Base-by-base conservation (phyloP, 2,113 vertebrate species). In the Centropristis striata region DNA sequence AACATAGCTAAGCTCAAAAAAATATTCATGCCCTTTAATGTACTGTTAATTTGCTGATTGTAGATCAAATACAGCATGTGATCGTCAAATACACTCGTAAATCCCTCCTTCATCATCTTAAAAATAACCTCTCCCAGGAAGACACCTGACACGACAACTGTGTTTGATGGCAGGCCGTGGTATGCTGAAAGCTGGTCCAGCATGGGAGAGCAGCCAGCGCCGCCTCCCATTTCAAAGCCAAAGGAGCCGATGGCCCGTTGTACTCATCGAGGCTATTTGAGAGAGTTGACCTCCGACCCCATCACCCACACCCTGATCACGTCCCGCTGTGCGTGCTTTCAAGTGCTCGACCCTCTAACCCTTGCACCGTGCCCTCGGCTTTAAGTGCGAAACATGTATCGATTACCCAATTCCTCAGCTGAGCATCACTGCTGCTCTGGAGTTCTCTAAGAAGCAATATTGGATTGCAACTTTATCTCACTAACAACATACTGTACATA, bases 111-210 rank as follows among this genome's bases (percentile, higher is more conserved):
- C 85, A 76, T 86, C 84, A 53, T 86, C 65, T 94, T 92, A 92
- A 46, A 95, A 93, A 90, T 93, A 92, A 93, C 86, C 88, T 93
- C 91, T 82, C 90, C 80, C 6, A 61, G 80, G 92, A 88, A 90
- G 89, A 93, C 96, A 97, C 95, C 96, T 95, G 96, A 95, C 95
- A 89, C 89, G 89, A 94, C 96, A 97, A 93, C 95, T 96, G 95
- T 88, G 93, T 89, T 78, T 64, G 80, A 86, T 60, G 89, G 80
- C 90, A 70, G 91, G 86, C 83, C 85, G 91, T 77, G 88, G 92
- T 44, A 92, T 90, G 87, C 73, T 27, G 75, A 84, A n/a, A 67
- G 76, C 78, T 8, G 68, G 68, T 83, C 87, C 81, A 64, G 86
- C 78, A 83, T 85, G 78, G 78, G 50, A 84, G 80, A 51, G 71